Conservation (phyloP, 1,140 invertebrate species). For the Macrosteles quadrilineatus region DNA sequence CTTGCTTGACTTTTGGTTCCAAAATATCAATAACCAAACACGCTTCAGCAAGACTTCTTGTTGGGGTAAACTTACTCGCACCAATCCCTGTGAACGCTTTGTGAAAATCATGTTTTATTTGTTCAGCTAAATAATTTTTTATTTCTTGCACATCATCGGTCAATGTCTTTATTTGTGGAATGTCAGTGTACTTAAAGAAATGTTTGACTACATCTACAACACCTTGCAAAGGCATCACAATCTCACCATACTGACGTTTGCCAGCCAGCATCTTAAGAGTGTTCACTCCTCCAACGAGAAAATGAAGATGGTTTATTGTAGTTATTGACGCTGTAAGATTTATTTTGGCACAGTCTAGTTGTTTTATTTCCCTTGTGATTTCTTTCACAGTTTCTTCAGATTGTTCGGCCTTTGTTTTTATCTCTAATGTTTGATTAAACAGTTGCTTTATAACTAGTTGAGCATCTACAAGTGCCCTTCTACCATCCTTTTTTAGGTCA, state of each 20-base stretch:
- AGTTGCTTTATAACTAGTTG: conserved; percentile 88
- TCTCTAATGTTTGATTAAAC: conserved; percentile 90
- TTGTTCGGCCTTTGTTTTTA: conserved; percentile 90
- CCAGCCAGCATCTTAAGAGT: no score
- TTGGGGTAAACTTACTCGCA: conserved; percentile 67
- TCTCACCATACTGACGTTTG: no score
- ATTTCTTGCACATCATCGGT: conserved; percentile 80
- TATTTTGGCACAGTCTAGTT: conserved; percentile 96
- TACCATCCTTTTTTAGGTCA: conserved; percentile 71
- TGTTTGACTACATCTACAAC: no score
- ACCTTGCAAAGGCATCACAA: no score
- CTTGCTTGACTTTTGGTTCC: conserved; percentile 60
- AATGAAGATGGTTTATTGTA: conserved; percentile 96
- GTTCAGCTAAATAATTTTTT: conserved; percentile 78
- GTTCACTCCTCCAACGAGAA: conserved; percentile 94
- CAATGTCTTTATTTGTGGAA: not conserved
- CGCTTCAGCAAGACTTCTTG: conserved; percentile 81
- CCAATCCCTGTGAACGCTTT: conserved; percentile 80
- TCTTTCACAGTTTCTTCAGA: conserved; percentile 97
- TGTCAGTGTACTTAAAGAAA: no score
- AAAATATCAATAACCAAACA: no score
- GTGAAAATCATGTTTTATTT: conserved; percentile 91
- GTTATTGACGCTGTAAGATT: conserved; percentile 97
- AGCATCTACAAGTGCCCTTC: conserved; percentile 81
- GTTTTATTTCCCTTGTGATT: conserved; percentile 98